phyloP scores from a whole-genome alignment of 2,888 invertebrate genomes.

The Spodoptera exigua region DNA sequence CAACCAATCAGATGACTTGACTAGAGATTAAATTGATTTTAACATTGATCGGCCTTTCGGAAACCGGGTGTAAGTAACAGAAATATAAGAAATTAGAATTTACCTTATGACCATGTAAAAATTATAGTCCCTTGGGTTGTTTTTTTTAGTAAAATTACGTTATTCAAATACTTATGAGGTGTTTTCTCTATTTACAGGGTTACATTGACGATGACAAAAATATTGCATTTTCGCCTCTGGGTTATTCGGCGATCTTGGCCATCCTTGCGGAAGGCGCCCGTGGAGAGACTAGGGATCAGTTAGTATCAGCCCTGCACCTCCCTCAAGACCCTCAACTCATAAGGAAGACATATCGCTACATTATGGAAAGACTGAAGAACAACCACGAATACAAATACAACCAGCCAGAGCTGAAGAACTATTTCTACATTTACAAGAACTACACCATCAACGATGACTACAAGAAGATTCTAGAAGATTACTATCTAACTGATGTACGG shows the following conservation, averaged over 20 bases:
- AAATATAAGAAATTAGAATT: no score
- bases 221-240: conserved; percentile 91
- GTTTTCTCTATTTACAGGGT: conserved; percentile 73
- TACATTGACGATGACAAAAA: conserved; percentile 88
- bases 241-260: conserved; percentile 90
- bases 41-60: no score
- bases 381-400: conserved; percentile 84
- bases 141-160: no score
- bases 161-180: no score
- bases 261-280: conserved; percentile 90
- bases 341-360: conserved; percentile 83
- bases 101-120: no score
- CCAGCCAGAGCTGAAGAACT: conserved; percentile 90
- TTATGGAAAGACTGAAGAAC: conserved; percentile 86
- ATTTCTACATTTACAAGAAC: conserved; percentile 91
- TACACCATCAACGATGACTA: conserved; percentile 90
- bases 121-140: no score
- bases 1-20: no score
- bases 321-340: conserved; percentile 85
- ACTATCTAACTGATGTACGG: conserved; percentile 90
- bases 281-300: conserved; percentile 90
- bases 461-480: conserved; percentile 88
- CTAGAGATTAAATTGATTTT: no score
- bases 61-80: no score
- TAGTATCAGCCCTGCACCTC: conserved; percentile 87